Conservation (phyloP, 2,888 invertebrate species). For the Apamea anceps region DNA sequence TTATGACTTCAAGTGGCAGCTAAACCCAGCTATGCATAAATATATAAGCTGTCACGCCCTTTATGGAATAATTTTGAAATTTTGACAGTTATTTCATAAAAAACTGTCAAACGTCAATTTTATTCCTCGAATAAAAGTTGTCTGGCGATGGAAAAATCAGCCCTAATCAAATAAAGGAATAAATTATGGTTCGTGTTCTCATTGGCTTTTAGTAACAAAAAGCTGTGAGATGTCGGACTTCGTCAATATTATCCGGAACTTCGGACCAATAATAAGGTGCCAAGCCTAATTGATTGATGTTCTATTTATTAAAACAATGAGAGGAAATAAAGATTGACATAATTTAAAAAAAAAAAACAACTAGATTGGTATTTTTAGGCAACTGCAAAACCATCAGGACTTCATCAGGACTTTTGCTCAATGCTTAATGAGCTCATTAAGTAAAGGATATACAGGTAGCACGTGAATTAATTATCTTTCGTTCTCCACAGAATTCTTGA, state of each 20-base stretch:
- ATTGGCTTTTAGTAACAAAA: slow-evolving; percentile 2
- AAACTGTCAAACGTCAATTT: no score
- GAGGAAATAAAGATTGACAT: slow-evolving; percentile 10
- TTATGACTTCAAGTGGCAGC: no score
- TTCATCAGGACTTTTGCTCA: no score
- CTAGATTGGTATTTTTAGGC: no score
- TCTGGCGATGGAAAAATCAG: no score
- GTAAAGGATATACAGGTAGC: slow-evolving; percentile 22
- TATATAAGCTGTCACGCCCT: no score
- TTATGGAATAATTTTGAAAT: no score
- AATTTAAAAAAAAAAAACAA: background rate
- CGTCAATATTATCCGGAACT: slow-evolving; percentile 2
- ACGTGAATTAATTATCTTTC: slow-evolving; percentile 51
- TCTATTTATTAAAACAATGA: background rate
- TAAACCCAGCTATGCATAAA: no score
- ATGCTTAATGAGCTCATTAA: slow-evolving; percentile 53
- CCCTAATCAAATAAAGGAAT: no score
- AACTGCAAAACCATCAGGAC: background rate
- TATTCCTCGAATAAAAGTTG: no score
- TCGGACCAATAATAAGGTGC: background rate
- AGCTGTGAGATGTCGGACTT: no score
- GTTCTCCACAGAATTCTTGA: slow-evolving; percentile 19
- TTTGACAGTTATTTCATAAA: no score
- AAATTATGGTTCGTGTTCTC: background rate
- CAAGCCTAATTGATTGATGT: background rate